Conservation (phyloP, 2,888 invertebrate species). For the Adelphocoris suturalis region DNA sequence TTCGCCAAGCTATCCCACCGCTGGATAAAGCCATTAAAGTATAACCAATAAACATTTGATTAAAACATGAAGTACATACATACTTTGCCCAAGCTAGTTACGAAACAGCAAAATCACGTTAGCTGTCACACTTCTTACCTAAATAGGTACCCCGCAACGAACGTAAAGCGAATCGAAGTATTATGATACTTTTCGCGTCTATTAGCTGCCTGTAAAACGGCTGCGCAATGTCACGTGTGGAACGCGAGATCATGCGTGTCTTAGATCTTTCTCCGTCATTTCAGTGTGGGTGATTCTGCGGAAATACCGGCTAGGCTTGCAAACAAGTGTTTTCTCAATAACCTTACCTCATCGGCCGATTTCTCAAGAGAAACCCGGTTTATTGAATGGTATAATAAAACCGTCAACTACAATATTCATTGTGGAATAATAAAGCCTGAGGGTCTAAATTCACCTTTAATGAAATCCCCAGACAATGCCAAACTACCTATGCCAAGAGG, state of each 20-base stretch:
- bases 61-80: too few species aligned
- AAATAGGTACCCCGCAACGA: not conserved
- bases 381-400: not conserved
- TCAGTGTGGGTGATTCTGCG: not conserved
- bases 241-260: not conserved
- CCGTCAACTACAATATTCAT: not conserved
- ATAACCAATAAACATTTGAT: too few species aligned
- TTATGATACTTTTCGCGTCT: not conserved
- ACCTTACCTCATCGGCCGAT: not conserved
- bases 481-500: too few species aligned
- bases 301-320: not conserved
- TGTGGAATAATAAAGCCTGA: too few species aligned
- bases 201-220: not conserved
- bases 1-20: too few species aligned
- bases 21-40: too few species aligned
- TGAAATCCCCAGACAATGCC: too few species aligned
- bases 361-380: not conserved
- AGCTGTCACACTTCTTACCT: constrained; percentile 1
- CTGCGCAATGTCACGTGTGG: constrained; percentile 19
- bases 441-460: too few species aligned
- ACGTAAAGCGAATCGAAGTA: not conserved
- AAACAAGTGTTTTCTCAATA: constrained; percentile 2
- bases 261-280: constrained; percentile 1
- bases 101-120: not conserved
- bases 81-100: too few species aligned